Evolutionary conservation across 2,113 vertebrate genomes (phyloP).

Genomic region (Corydoras sp.): DNA sequence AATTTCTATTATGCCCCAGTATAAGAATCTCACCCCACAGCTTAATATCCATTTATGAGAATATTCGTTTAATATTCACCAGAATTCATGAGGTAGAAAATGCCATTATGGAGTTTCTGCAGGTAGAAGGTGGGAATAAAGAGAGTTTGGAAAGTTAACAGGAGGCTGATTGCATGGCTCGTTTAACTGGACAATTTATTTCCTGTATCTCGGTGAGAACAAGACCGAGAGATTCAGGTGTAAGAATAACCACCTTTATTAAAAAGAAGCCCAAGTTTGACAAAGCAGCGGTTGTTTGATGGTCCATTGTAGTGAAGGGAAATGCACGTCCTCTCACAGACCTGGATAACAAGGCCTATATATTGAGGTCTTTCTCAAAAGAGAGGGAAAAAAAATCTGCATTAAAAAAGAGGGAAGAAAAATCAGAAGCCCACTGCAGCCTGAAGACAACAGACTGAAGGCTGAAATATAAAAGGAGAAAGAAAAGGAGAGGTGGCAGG

Average conservation of each 20-base stretch:
- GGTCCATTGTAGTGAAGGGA: background rate
- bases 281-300: background rate
- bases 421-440: background rate
- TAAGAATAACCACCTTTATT: background rate
- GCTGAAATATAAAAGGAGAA: conserved; percentile 1
- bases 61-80: conserved; percentile 47
- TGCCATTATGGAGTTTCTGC: conserved; percentile 39
- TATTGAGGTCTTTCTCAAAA: too few relatives aligned
- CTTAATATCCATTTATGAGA: conserved; percentile 48
- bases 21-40: conserved; percentile 28
- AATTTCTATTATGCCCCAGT: conserved; percentile 39
- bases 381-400: too few relatives aligned
- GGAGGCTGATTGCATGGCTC: conserved; percentile 22
- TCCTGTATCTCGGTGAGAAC: background rate
- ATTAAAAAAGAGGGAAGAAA: background rate
- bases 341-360: background rate
- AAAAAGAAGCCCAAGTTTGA: conserved; percentile 2
- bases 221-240: conserved; percentile 10
- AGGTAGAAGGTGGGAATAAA: conserved; percentile 24
- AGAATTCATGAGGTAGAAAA: conserved; percentile 48
- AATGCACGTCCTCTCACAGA: background rate
- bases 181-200: conserved; percentile 29
- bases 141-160: conserved; percentile 30
- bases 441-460: conserved; percentile 5
- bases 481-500: conserved; percentile 25